Evolutionary conservation across 2,797 vertebrate species (phyloP).

Genomic region (Xenentodon cancila): DNA sequence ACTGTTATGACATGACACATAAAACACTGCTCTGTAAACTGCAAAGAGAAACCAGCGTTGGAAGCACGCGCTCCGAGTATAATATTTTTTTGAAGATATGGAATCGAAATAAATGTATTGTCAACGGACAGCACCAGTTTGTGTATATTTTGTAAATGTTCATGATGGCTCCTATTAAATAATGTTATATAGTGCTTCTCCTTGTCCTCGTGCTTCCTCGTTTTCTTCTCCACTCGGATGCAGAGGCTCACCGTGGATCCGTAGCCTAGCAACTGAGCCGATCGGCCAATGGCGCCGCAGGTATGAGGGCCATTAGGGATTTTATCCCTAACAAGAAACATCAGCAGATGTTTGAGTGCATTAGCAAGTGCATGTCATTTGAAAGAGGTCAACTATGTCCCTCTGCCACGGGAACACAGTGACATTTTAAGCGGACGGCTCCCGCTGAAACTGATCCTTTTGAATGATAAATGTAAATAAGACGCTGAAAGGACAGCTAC

Average conservation of each 20-base stretch:
- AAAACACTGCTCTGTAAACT: constrained; percentile 58
- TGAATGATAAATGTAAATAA: constrained; percentile 17
- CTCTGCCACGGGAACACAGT: neutral
- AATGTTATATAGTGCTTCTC: constrained; percentile 59
- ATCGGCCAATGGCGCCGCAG: constrained; percentile 59
- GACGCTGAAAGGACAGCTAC: constrained; percentile 2
- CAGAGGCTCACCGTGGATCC: constrained; percentile 37
- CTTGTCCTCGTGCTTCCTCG: constrained; percentile 46
- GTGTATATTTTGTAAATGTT: constrained; percentile 85
- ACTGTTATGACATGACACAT: constrained; percentile 65
- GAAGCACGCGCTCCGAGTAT: constrained; percentile 59
- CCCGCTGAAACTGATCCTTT: neutral
- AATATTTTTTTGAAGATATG: constrained; percentile 72
- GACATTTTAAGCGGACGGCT: neutral
- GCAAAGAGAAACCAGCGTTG: constrained; percentile 50
- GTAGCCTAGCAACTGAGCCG: constrained; percentile 80
- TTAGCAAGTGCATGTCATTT: constrained; percentile 22
- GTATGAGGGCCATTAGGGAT: constrained; percentile 51
- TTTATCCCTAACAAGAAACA: constrained; percentile 40
- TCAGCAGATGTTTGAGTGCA: constrained; percentile 40
- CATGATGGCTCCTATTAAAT: constrained; percentile 81
- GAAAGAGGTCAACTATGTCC: constrained; percentile 1
- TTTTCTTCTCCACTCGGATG: constrained; percentile 32
- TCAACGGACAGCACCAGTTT: constrained; percentile 67
- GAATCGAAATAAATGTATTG: constrained; percentile 72